Base-by-base conservation (phyloP, 1,140 invertebrate species). In the Drosophila nigromelanica region DNA sequence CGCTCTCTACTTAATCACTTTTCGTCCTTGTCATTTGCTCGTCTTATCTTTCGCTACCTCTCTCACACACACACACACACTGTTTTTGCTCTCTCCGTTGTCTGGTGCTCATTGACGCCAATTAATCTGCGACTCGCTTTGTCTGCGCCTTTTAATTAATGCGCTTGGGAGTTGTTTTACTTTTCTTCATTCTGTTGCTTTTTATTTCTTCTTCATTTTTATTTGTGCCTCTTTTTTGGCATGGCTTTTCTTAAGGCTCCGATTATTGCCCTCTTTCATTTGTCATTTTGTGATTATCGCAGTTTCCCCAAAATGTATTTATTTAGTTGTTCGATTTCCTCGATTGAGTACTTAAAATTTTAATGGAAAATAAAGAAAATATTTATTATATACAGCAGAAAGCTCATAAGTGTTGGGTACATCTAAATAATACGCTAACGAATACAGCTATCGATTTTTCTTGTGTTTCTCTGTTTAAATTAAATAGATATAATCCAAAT, bases 121-220 rank as follows among this genome's bases (percentile, higher is more conserved):
- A 89, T 89, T 89, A 89, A 89, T 89, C 83, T 89, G 85, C 76
- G 69, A 66, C 73, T 78, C 85, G 83, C 83, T 83, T 89, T 89
- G 83, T 89, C 80, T 89, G 83, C 56, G 74, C 67, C 83, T 89
- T 89, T 89, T 89, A 89, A 89, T 89, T 89, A 83, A 89, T 89
- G 83, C 80, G 76, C 83, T 63, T 48, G 83, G 76, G 85, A 83
- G 76, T 78, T 71, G 66, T 64, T 58, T 59, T 78, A 39, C 30
- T 72, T 66, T 47, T 33, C 18, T 45, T 62, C n/a, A n/a, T 15
- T 59, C 7, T 70, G 47, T 63, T 62, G 58, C 70, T 75, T 71
- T 66, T 68, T 56, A 47, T 61, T 62, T 56, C 27, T 40, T 42
- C 24, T 51, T 51, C 5, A 47, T 52, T 35, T 68, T 14, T 60